Base-by-base conservation (phyloP, 1,140 invertebrate species). In the Drosophila melanogaster region DNA sequence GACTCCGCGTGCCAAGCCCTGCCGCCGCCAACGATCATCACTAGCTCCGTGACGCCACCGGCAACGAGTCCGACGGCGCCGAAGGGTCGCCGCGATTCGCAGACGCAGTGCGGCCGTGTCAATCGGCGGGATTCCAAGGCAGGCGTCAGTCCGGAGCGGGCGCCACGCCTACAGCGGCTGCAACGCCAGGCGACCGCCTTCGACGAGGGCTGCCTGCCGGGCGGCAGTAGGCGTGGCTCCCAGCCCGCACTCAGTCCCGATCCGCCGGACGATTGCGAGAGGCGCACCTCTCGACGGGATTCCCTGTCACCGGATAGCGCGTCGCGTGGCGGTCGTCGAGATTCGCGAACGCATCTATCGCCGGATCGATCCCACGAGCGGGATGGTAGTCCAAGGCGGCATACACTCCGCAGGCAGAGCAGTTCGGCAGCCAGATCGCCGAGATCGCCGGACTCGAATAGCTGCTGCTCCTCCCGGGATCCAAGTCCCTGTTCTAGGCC, bases 241-340 rank as follows among this genome's bases (percentile, higher is more conserved):
- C 96, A 97, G 41, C 96, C 96, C 2, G 96, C 96, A 5, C 92
- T 98, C 43, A 96, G 96, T 62, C 96, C 97, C 0, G 95, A 96
- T 84, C 89, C 90, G 70, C 86, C 87, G 58, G 92, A 93, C 14
- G 95, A 95, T 22, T 77, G 85, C 55, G 93, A 94, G 92, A 94
- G 95, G 44, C 93, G 96, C 37, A 93, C 96, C 19, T 96, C 96
- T 6, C 93, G 97, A 30, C 93, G 97, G 50, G 97, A 98, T 84
- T 97, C 96, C 0, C 92, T 98, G 4, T 97, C 96, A 51, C 97
- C 97, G 0, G 97, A 98, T 91, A 97, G 96, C 44, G 96, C 97
- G 5, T 96, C 94, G 15, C 79, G 93, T 19, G 93, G 95, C 58
- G 93, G 95, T 46, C 94, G 96, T 12, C 93, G 96, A 11, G 96